Percentiles rank a stretch among this genome's conserved stretches.
Evolutionary conservation across 1,140 invertebrate genomes (phyloP).

Genomic region (Meloidogyne exigua): DNA sequence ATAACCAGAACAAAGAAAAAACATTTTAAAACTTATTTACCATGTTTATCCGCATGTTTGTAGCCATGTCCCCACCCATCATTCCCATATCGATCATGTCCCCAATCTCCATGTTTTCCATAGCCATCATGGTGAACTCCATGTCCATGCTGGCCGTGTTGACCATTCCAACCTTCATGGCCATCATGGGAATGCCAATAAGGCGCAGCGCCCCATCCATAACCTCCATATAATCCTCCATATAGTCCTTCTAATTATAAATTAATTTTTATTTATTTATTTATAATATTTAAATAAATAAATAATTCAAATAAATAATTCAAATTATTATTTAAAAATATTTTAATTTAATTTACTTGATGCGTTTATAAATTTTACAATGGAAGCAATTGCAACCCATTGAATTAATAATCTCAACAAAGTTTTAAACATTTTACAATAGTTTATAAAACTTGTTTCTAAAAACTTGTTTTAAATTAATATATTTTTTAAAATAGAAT

Average conservation of each 20-base stretch:
- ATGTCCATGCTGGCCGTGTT: slow-evolving; percentile 34
- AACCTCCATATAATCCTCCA: slow-evolving; percentile 27
- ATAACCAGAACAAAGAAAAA: no score
- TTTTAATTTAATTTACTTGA: not conserved
- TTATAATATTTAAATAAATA: no score
- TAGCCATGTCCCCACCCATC: slow-evolving; percentile 35
- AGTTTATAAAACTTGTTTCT: not conserved
- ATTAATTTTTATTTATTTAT: not conserved
- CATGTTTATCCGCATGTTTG: slow-evolving; percentile 23
- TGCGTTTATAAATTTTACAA: not conserved
- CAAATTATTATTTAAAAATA: not conserved
- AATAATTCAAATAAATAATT: no score
- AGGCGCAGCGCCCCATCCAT: slow-evolving; percentile 26
- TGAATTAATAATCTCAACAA: not conserved
- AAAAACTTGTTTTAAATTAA: no score
- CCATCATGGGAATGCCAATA: slow-evolving; percentile 20
- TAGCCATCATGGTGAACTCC: slow-evolving; percentile 22
- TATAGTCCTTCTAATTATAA: slow-evolving; percentile 9
- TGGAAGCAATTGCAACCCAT: not conserved
- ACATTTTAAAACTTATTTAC: not conserved
- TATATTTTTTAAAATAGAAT: not conserved
- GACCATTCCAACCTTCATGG: slow-evolving; percentile 19
- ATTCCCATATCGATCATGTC: slow-evolving; percentile 25
- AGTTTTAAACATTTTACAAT: not conserved
- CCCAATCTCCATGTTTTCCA: slow-evolving; percentile 32